Evolutionary conservation across 2,113 vertebrate species (phyloP).

Genomic region (Neodon shergylaensis): DNA sequence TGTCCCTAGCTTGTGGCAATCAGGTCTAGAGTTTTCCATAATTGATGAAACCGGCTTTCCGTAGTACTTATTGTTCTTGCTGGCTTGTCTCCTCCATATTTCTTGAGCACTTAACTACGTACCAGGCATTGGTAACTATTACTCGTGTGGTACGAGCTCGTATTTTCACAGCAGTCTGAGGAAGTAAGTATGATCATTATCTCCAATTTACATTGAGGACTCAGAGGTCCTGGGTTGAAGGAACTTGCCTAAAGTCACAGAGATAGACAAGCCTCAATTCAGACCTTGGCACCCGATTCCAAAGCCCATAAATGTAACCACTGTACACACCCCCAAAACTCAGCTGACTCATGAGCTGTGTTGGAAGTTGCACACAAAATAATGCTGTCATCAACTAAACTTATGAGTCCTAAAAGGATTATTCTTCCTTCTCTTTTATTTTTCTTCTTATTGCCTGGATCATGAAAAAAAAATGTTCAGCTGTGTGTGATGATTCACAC

Average conservation of each 20-base stretch:
- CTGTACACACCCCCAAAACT: neutral
- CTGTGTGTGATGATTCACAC: neutral
- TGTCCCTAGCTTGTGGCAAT: constrained; percentile 4
- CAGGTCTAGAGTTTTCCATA: constrained; percentile 16
- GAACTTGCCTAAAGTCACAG: neutral
- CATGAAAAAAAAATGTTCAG: neutral
- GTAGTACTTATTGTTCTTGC: neutral
- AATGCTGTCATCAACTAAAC: neutral
- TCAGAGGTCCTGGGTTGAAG: neutral
- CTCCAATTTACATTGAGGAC: neutral
- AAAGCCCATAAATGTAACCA: neutral
- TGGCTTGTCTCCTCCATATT: neutral
- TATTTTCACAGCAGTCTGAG: constrained; percentile 9
- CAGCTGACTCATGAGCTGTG: neutral
- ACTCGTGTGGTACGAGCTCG: neutral
- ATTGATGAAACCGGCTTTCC: neutral
- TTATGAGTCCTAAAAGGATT: neutral
- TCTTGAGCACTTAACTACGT: neutral
- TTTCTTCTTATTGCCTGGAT: neutral
- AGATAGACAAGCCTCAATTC: neutral
- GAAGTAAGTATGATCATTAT: neutral
- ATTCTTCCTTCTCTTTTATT: neutral
- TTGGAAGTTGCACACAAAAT: neutral
- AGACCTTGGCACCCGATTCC: neutral
- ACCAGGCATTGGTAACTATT: neutral